Base-by-base conservation (phyloP, 1,140 invertebrate species). In the Propsilocerus akamusi region DNA sequence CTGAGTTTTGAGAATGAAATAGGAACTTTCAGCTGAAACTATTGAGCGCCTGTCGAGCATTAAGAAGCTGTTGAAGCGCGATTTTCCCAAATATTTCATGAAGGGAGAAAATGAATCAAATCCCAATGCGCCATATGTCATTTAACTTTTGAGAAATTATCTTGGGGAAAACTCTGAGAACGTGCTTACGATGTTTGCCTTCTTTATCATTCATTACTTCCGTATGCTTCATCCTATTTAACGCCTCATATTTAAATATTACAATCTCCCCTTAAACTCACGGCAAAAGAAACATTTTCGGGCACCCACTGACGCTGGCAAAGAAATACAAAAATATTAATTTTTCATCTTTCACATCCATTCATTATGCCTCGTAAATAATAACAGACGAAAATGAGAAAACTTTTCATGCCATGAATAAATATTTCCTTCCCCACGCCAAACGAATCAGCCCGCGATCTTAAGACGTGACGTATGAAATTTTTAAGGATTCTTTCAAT, bases 121-220 rank as follows among this genome's bases (percentile, higher is more conserved):
- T 41, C 34, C 34, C 34, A 41, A 41, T 17, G 34, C 34, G 34
- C 34, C 34, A 41, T 41, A 14, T 41, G 34, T 41, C 34, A 41
- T 41, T 17, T 20, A 20, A 20, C 34, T 41, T n/a, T 41, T 41
- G 34, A 41, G 14, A 41, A 41, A 41, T 41, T 41, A 17, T 10
- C 2, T 17, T 20, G 34, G 34, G n/a, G n/a, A n/a, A 41, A 41
- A 41, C 22, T 41, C 22, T 20, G 5, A 8, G 17, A 41, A 41
- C 34, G 34, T 41, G 34, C 34, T 41, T 41, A 14, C 34, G n/a
- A n/a, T n/a, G n/a, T 17, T 8, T 20, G 14, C 17, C 14, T 41
- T 41, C 34, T 41, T 41, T 41, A 41, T 41, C 34, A 41, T 41
- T 41, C 34, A 41, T 41, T 41, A 41, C 17, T 17, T n/a, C 34